A percentile compares a stretch with the other conserved stretches of the same genome.
Evolutionary conservation across 2,797 vertebrate species (phyloP).

Genomic region (Xenopus petersii): DNA sequence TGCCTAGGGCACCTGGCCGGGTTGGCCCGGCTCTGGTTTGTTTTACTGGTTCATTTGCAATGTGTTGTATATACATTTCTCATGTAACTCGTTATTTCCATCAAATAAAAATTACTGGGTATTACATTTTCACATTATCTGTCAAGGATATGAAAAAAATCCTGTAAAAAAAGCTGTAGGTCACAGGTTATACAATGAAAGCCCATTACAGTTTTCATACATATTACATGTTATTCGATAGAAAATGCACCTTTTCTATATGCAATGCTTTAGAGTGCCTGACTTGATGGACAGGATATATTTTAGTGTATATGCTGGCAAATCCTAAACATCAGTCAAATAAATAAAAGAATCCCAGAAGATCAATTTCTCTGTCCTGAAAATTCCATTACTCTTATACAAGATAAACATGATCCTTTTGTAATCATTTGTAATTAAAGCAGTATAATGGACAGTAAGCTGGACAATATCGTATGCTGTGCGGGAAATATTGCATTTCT

Average conservation of each 20-base stretch:
- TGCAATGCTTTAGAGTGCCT: not conserved
- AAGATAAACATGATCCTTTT: conserved; percentile 29
- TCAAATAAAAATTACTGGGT: too few relatives aligned
- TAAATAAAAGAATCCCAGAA: conserved; percentile 37
- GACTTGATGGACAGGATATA: conserved; percentile 10
- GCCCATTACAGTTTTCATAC: not conserved
- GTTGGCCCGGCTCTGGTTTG: too few relatives aligned
- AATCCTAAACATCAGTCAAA: conserved; percentile 23
- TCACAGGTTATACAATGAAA: too few relatives aligned
- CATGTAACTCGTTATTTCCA: too few relatives aligned
- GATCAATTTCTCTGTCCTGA: conserved; percentile 18
- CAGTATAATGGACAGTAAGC: not conserved
- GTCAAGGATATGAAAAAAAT: too few relatives aligned
- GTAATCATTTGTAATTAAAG: conserved; percentile 21
- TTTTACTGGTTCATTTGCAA: too few relatives aligned
- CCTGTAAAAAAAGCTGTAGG: too few relatives aligned
- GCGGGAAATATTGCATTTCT: not conserved
- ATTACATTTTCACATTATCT: too few relatives aligned
- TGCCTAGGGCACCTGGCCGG: too few relatives aligned
- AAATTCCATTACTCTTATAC: conserved; percentile 33
- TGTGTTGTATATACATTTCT: too few relatives aligned
- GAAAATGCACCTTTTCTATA: not conserved
- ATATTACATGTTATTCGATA: not conserved
- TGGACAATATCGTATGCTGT: conserved; percentile 9
- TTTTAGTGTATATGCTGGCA: conserved; percentile 13